Evolutionary conservation across 2,888 invertebrate genomes (phyloP).

Genomic region (Conops quadrifasciatus): DNA sequence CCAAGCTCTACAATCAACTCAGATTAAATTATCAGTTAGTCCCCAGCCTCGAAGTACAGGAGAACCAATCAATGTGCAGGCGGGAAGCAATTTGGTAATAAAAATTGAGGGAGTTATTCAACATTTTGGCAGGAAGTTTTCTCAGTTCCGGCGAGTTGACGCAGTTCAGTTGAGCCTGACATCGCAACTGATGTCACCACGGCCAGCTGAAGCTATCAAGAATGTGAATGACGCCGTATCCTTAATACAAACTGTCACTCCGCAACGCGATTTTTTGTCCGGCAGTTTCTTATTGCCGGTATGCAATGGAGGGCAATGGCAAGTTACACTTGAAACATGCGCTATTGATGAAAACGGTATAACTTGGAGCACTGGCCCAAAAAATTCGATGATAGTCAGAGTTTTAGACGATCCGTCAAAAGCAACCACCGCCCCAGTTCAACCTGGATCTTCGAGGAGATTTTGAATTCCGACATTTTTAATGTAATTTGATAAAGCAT

Average conservation of each 20-base stretch:
- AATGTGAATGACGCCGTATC: constrained; percentile 64
- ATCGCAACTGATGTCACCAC: constrained; percentile 70
- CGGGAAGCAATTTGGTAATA: constrained; percentile 85
- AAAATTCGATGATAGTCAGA: constrained; percentile 68
- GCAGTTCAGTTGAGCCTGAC: constrained; percentile 77
- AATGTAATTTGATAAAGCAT: too few relatives aligned
- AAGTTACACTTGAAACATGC: constrained; percentile 84
- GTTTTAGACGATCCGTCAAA: constrained; percentile 64
- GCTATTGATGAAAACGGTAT: constrained; percentile 85
- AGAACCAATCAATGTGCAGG: constrained; percentile 85
- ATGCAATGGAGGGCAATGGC: constrained; percentile 73
- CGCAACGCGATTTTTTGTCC: constrained; percentile 93
- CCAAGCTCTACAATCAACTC: constrained; percentile 83
- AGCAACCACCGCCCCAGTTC: constrained; percentile 49
- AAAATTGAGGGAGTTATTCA: constrained; percentile 94
- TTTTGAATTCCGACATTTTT: constrained; percentile 45
- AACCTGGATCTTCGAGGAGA: constrained; percentile 53
- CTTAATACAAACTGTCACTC: constrained; percentile 83
- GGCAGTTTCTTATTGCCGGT: constrained; percentile 83
- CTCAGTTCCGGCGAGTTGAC: constrained; percentile 75
- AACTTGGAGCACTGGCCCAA: constrained; percentile 90
- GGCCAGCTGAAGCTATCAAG: constrained; percentile 48
- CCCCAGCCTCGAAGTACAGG: constrained; percentile 82
- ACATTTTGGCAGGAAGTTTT: constrained; percentile 72
- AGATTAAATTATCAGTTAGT: constrained; percentile 81